These are phyloP conservation scores for Capreolus pygargus DNA, from an alignment of 2,113 vertebrate species.

Conservation along the genomic window DNA sequence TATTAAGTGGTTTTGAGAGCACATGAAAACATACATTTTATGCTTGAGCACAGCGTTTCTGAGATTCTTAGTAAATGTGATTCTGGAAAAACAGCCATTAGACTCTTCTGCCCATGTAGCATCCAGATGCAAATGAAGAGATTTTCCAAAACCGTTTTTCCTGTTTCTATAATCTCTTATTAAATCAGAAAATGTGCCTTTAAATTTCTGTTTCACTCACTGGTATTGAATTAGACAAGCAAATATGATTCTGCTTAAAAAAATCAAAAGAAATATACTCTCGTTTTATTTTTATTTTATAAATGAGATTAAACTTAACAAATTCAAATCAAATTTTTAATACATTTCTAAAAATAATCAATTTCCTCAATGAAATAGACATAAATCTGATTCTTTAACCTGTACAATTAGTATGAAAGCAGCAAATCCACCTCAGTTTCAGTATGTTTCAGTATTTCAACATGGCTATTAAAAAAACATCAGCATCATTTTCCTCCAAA, in stretches of 20 bases:
- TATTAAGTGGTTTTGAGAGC: conserved; percentile 80
- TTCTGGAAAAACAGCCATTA: conserved; percentile 24
- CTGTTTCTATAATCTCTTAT: not conserved
- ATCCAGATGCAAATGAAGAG: not conserved
- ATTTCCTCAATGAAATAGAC: not conserved
- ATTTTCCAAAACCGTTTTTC: not conserved
- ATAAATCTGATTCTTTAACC: not conserved
- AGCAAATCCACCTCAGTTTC: not conserved
- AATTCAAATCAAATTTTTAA: not conserved
- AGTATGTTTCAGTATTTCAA: not conserved
- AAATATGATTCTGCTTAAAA: not conserved
- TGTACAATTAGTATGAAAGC: not conserved
- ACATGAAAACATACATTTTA: conserved; percentile 75
- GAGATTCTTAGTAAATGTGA: conserved; percentile 43
- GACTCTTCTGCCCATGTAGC: not conserved
- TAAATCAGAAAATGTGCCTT: not conserved
- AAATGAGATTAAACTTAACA: not conserved
- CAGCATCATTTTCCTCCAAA: not conserved
- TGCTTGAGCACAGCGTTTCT: conserved; percentile 59
- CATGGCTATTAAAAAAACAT: not conserved
- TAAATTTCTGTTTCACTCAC: not conserved
- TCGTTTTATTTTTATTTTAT: not conserved
- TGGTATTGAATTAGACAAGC: not conserved
- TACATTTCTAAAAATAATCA: not conserved
- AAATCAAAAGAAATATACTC: not conserved